These are phyloP conservation scores for Pempheris klunzingeri DNA, from an alignment of 2,797 vertebrate species.

Conservation along the genomic window DNA sequence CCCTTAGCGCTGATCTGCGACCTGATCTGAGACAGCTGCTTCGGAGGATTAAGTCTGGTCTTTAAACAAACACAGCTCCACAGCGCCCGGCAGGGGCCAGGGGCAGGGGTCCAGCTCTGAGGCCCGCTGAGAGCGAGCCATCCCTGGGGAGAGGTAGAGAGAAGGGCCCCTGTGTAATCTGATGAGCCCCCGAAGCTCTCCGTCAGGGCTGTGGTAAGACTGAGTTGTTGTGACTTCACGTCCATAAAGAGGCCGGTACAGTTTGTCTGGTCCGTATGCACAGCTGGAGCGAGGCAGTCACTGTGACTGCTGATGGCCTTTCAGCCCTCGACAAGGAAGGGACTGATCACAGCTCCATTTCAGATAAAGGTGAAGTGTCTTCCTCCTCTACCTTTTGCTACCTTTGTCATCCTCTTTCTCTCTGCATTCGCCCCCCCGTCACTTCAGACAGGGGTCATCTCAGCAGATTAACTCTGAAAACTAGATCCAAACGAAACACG, in stretches of 20 bases:
- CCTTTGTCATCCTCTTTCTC: conserved; percentile 37
- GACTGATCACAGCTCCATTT: conserved; percentile 45
- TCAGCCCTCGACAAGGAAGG: conserved; percentile 48
- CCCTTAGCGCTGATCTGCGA: conserved; percentile 64
- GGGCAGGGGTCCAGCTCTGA: conserved; percentile 50
- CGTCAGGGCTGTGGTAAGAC: neutral
- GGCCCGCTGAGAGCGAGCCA: conserved; percentile 49
- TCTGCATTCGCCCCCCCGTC: conserved; percentile 29
- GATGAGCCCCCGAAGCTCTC: conserved; percentile 54
- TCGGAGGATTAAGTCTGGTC: conserved; percentile 82
- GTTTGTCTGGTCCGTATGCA: conserved; percentile 30
- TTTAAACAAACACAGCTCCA: conserved; percentile 84
- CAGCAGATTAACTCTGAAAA: conserved; percentile 79
- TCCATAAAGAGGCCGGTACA: conserved; percentile 18
- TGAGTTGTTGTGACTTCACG: conserved; percentile 29
- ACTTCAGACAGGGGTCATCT: conserved; percentile 74
- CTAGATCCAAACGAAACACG: conserved; percentile 57
- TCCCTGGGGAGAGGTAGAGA: conserved; percentile 64
- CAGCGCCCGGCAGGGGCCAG: conserved; percentile 58
- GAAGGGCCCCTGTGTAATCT: conserved; percentile 59
- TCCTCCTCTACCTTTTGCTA: conserved; percentile 44
- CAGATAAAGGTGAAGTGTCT: conserved; percentile 56
- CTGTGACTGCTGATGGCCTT: conserved; percentile 42
- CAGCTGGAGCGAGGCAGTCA: conserved; percentile 12
- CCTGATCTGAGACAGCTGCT: conserved; percentile 86